These are phyloP conservation scores for Clistopyga incitator DNA, from an alignment of 2,888 invertebrate genomes.

Conservation along the genomic window DNA sequence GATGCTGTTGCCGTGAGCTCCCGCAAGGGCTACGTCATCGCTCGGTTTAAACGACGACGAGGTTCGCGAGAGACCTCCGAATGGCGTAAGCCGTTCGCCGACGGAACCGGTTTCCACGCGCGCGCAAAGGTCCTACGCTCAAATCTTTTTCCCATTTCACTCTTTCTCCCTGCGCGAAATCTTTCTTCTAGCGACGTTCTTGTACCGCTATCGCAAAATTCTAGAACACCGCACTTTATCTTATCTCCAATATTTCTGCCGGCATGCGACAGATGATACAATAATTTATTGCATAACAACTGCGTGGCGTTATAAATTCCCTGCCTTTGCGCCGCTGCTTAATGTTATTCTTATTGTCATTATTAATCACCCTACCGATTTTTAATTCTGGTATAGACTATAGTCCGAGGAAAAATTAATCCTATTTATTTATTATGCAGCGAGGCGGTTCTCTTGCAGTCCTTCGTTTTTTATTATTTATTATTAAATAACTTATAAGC, in stretches of 20 bases:
- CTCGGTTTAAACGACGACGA: slow-evolving; percentile 73
- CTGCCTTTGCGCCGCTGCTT: too few relatives aligned
- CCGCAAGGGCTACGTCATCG: slow-evolving; percentile 78
- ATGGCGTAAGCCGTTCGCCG: slow-evolving; percentile 38
- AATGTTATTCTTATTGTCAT: neutral
- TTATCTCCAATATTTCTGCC: neutral
- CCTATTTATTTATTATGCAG: neutral
- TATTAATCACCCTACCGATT: neutral
- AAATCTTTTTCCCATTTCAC: slow-evolving; percentile 26
- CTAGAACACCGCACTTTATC: neutral
- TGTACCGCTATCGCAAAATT: neutral
- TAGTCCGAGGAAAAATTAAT: neutral
- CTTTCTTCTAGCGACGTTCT: neutral
- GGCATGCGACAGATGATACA: neutral
- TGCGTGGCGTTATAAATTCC: too few relatives aligned
- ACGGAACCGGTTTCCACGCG: slow-evolving; percentile 58
- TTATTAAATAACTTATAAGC: neutral
- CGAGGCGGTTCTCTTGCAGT: neutral
- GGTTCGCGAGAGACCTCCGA: slow-evolving; percentile 53
- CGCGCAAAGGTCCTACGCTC: slow-evolving; percentile 37
- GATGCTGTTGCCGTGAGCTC: slow-evolving; percentile 59
- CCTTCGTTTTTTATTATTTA: neutral
- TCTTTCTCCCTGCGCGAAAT: slow-evolving; percentile 1
- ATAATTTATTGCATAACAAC: too few relatives aligned
- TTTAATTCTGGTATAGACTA: neutral